Base-by-base conservation (phyloP, 2,113 vertebrate genomes). In the Megaptera novaeangliae region DNA sequence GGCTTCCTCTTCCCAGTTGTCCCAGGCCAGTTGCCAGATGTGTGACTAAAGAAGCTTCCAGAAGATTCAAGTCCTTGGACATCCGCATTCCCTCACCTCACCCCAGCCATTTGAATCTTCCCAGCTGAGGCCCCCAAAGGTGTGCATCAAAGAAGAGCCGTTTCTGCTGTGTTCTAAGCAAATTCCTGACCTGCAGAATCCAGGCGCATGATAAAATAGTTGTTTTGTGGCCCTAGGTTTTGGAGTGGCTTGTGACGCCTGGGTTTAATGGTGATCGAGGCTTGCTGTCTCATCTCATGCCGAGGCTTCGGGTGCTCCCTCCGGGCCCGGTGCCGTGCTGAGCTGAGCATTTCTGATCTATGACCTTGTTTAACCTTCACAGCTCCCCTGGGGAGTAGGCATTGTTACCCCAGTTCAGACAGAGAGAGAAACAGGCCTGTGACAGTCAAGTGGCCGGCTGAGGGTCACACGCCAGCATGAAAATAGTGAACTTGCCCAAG, bases 131-230 rank as follows among this genome's bases (percentile, higher is more conserved):
- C 15, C 64, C 63, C 31, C 6, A 18, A 68, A 68, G 34, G 64
- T n/a, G 64, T 18, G 34, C 64, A 18, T 68, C 34, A n/a, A n/a
- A 68, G 64, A 68, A 8, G n/a, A 68, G 64, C 7, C 18, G 5
- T 29, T 25, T 44, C 63, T 36, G 63, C 61, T 66, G 61, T 15
- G 31, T 18, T 20, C 82, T 5, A 8, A 8, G 3, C 82, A n/a
- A 10, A 5, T 23, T 34, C 61, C 41, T 14, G 21, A 20, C 31
- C 63, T 1, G 18, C 63, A 8, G 31, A 34, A 5, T 34, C 61
- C 41, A 25, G 2, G 4, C 1, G 4, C 1, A 0, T 29, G 6
- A 29, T 27, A 31, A 5, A 27, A 2, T 14, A 4, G 25, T 17
- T 15, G 8, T 27, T 23, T 20, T 12, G 83, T 2, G 34, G 82